Evolutionary conservation across 1,140 invertebrate species (phyloP), one percentile per base, ranked within the genome.

Genomic region (Lordiphosa clarofinis): DNA sequence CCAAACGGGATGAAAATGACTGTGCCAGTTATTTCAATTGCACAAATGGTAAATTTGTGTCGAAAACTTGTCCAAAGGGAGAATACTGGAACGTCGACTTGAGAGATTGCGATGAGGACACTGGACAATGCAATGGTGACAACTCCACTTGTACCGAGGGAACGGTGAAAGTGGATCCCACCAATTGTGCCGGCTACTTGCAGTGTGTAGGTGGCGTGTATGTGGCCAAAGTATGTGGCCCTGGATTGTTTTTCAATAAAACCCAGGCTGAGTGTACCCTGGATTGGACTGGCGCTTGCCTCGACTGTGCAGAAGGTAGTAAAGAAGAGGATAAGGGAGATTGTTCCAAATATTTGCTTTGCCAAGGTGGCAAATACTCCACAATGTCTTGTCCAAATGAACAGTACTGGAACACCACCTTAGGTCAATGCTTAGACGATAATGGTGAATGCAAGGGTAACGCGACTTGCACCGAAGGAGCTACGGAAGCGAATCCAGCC

Each of bases 261-360:
- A 11, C 2, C 0, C 4, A 0, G 0, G 0, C 4, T 0, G 2
- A 5, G 2, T 74, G 69, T 24, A 10, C 8, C 7, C 8, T 2
- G 3, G 55, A 73, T 13, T 2, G 1, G 4, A 28, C 43, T 0
- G 69, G 68, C 9, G 21, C 40, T 9, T 73, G 70, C 28, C 4
- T 46, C 0, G 46, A 49, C 13, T 73, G 71, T 44, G 50, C 8
- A 0, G 47, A 74, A 0, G 70, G 70, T 8, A 33, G 21, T 4
- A 53, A 15, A 0, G 7, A 31, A 0, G 28, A 37, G 0, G 70
- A 64, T 4, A 1, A 44, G 0, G 4, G 5, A 1, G 49, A 74
- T 19, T 74, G 71, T 35, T 56, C 63, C 4, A 46, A 68, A 10
- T 74, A 64, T n/a, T 11, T 39, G 1, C 0, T 44, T 3, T 74